Conservation (phyloP, 2,113 vertebrate species). For the Leucoraja erinaceus region DNA sequence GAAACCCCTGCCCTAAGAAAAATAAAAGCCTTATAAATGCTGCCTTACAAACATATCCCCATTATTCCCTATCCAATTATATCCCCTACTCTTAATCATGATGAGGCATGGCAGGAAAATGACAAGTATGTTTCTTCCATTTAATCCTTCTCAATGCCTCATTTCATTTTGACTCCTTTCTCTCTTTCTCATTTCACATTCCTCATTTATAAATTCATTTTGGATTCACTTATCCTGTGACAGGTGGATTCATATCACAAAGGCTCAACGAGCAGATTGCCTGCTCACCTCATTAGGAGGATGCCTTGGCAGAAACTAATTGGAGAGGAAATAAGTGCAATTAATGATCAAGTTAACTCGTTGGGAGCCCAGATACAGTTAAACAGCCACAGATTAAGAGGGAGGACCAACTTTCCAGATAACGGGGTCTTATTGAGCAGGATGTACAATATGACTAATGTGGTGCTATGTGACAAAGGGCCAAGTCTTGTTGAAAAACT, state of each 20-base stretch:
- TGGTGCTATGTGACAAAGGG: neutral
- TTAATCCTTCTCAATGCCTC: neutral
- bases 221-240: neutral
- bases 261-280: neutral
- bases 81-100: neutral
- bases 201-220: neutral
- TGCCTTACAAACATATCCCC: neutral
- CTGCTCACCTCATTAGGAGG: neutral
- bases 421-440: neutral
- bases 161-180: neutral
- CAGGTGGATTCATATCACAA: neutral
- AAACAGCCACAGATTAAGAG: neutral
- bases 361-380: neutral
- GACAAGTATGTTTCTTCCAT: neutral
- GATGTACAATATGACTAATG: neutral
- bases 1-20: too few relatives aligned
- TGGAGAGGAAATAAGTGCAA: neutral
- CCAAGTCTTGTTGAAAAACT: neutral
- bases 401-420: neutral
- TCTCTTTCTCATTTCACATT: neutral
- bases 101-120: neutral
- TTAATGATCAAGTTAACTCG: neutral
- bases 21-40: neutral
- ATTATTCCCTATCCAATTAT: neutral
- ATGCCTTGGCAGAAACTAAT: slow-evolving; percentile 16